Percentiles rank a stretch among this genome's conserved stretches.
These are phyloP conservation scores for Lateolabrax maculatus DNA, from an alignment of 2,797 vertebrate genomes.

Conservation along the genomic window DNA sequence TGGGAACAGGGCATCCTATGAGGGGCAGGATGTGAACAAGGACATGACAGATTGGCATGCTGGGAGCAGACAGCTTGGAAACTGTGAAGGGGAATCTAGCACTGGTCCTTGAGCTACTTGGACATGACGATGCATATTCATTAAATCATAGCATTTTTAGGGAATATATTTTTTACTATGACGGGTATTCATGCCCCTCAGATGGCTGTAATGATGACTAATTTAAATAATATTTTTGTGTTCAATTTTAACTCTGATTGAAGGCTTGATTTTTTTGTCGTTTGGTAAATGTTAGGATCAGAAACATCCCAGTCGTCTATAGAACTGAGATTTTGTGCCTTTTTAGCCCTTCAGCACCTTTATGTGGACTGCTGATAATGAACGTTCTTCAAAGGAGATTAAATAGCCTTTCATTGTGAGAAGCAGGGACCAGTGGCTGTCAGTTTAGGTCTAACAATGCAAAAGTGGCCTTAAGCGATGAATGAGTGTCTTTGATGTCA, in stretches of 20 bases:
- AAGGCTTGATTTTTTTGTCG: not conserved
- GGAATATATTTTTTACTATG: constrained; percentile 32
- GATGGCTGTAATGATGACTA: not conserved
- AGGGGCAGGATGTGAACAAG: constrained; percentile 79
- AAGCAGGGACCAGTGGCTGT: constrained; percentile 25
- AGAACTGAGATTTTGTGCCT: constrained; percentile 2
- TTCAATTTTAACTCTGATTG: not conserved
- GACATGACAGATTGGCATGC: constrained; percentile 84
- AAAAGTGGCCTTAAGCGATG: constrained; percentile 28
- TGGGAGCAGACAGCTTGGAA: constrained; percentile 78
- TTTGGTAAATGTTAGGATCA: constrained; percentile 21
- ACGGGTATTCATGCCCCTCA: constrained; percentile 7
- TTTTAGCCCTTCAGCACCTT: constrained; percentile 12
- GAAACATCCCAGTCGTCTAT: constrained; percentile 11
- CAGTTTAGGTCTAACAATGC: constrained; percentile 25
- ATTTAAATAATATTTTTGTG: constrained; percentile 12
- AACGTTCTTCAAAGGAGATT: constrained; percentile 29
- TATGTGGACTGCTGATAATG: constrained; percentile 25
- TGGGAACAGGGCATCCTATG: constrained; percentile 74
- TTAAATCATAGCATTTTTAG: constrained; percentile 25
- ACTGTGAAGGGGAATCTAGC: constrained; percentile 58
- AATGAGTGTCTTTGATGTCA: constrained; percentile 56
- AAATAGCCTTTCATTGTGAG: constrained; percentile 39
- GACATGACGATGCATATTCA: constrained; percentile 40
- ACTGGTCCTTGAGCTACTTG: constrained; percentile 52